Evolutionary conservation across 1,140 invertebrate genomes (phyloP).

Genomic region (Papilio machaon): DNA sequence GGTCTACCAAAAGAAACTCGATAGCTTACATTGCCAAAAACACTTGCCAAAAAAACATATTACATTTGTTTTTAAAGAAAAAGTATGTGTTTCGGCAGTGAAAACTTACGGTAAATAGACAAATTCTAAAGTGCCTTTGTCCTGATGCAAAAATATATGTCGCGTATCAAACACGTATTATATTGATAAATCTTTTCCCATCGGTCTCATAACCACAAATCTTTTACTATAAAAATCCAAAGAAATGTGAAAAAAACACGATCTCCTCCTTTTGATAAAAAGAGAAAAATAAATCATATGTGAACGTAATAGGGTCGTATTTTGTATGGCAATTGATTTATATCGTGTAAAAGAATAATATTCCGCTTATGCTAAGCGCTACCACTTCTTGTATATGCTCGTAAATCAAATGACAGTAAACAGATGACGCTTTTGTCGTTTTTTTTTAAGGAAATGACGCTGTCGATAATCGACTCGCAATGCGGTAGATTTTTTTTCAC

Average conservation of each 20-base stretch:
- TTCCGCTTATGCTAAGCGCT: neutral
- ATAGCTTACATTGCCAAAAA: neutral
- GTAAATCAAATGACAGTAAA: constrained; percentile 42
- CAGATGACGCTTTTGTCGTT: constrained; percentile 30
- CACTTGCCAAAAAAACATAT: no score
- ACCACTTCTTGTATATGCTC: constrained; percentile 40
- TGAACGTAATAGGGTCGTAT: neutral
- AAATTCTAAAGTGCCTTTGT: neutral
- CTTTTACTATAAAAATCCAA: neutral
- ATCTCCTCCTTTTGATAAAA: neutral
- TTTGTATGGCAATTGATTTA: neutral
- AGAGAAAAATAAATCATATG: neutral
- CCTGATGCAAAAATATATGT: neutral
- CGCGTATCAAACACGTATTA: constrained; percentile 11
- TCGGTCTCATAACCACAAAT: constrained; percentile 18
- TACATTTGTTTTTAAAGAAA: no score
- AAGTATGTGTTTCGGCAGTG: no score
- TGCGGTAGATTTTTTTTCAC: neutral
- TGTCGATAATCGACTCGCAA: constrained; percentile 11
- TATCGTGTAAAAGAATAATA: constrained; percentile 18
- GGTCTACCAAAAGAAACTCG: neutral
- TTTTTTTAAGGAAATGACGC: constrained; percentile 32
- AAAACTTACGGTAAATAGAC: no score
- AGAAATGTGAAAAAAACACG: neutral
- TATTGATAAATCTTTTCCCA: constrained; percentile 25